Base-by-base conservation (phyloP, 2,113 vertebrate species). In the Turdus rufiventris region DNA sequence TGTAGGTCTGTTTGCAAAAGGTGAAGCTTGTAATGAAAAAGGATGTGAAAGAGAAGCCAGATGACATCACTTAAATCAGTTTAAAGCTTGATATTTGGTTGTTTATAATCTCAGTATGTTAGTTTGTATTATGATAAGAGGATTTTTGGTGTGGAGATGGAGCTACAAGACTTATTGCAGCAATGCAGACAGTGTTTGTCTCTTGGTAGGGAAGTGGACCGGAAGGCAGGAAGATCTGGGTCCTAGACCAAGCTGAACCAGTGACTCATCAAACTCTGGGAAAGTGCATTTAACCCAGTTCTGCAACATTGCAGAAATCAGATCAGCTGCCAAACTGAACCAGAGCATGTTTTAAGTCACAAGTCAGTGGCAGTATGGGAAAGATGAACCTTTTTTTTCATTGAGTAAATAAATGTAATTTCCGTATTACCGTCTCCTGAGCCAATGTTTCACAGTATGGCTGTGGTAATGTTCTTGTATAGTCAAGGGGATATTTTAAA, bases 61-160 rank as follows among this genome's bases (percentile, higher is more conserved):
- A 91, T 96, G 90, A 96, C 96, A 95, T 97, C 94, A 94, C 94
- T 84, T 82, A n/a, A 79, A 89, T 87, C 71, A 65, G 48, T 67
- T 80, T 68, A 89, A 98, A 97, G 88, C 94, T 90, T 54, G 73
- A 86, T 95, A 70, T 95, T 92, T 93, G 79, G 74, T 62, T 98
- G 97, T 97, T 98, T 98, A 96, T 88, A 81, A 68, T 95, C 83
- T 90, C 95, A 90, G 87, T 85, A 66, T 89, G 95, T 93, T 96
- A 72, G 65, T 94, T 97, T 98, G 95, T 85, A 70, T 56, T 97
- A 34, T 85, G 97, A 97, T 97, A 98, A 98, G 96, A 82, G 75
- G 53, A 77, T 97, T 97, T 97, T 97, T 96, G 94, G 85, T 93
- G 54, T 89, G 42, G 77, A 79, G 56, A 61, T 74, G 70, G 88